Evolutionary conservation across 2,888 invertebrate genomes (phyloP).

Genomic region (Scaptomyza cyrtandrae): DNA sequence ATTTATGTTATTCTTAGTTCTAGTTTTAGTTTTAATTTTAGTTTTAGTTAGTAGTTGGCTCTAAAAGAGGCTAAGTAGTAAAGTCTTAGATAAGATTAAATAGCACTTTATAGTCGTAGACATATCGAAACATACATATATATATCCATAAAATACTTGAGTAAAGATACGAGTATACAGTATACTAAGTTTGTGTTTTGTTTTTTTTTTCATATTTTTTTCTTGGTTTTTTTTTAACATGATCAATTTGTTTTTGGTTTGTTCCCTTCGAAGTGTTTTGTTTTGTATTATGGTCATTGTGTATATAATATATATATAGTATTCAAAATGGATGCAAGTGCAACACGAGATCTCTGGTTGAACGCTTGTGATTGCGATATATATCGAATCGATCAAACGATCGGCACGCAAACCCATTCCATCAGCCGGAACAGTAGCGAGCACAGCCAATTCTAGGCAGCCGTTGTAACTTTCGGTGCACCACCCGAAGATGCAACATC

Average conservation of each 20-base stretch:
- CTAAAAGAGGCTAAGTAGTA: constrained; percentile 64
- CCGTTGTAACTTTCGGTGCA: constrained; percentile 72
- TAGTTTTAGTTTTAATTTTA: not conserved
- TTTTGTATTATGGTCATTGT: constrained; percentile 40
- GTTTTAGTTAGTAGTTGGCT: constrained; percentile 37
- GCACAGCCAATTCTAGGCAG: constrained; percentile 83
- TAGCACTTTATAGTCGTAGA: constrained; percentile 63
- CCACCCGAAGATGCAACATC: constrained; percentile 44
- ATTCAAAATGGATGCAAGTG: constrained; percentile 24
- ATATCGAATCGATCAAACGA: constrained; percentile 66
- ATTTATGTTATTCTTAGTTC: constrained; percentile 18
- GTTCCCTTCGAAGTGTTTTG: constrained; percentile 57
- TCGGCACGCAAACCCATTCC: constrained; percentile 83
- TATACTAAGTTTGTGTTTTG: constrained; percentile 42
- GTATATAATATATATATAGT: not conserved
- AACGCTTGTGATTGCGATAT: constrained; percentile 8
- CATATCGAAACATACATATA: constrained; percentile 32
- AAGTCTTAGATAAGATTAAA: constrained; percentile 74
- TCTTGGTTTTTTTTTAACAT: constrained; percentile 1
- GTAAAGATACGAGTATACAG: constrained; percentile 69
- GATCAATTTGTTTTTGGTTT: constrained; percentile 48
- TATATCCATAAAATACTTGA: constrained; percentile 72
- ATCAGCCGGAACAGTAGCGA: constrained; percentile 83
- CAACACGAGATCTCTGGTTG: constrained; percentile 43
- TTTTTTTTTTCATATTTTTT: constrained; percentile 1